Conservation (phyloP, 2,888 invertebrate species). For the Blera fallax region DNA sequence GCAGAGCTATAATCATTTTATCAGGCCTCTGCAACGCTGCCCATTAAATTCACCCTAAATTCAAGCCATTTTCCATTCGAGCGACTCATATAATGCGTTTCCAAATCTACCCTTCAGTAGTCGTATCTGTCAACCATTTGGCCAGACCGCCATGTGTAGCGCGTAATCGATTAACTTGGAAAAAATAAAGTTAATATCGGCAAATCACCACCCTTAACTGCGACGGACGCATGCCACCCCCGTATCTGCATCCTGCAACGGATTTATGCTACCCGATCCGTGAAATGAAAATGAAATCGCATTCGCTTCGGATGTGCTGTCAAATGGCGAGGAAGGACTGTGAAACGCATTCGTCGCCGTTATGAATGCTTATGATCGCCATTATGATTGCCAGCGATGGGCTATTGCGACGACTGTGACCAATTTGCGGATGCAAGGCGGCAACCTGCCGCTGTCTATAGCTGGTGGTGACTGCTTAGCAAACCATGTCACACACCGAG, state of each 20-base stretch:
- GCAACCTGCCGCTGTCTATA: conserved; percentile 20
- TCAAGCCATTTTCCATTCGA: conserved; percentile 29
- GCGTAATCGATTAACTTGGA: conserved; percentile 67
- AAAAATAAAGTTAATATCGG: conserved; percentile 45
- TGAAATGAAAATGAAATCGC: conserved; percentile 72
- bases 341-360: conserved; percentile 62
- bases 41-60: conserved; percentile 27
- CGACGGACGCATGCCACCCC: not conserved
- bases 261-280: conserved; percentile 67
- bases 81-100: conserved; percentile 25
- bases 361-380: conserved; percentile 64
- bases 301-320: conserved; percentile 66
- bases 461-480: conserved; percentile 47
- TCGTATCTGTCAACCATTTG: conserved; percentile 2
- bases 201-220: conserved; percentile 30
- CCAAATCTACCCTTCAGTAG: not conserved
- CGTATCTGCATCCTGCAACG: conserved; percentile 48
- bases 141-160: conserved; percentile 29
- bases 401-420: conserved; percentile 39
- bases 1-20: not conserved
- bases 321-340: conserved; percentile 60
- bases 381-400: conserved; percentile 56
- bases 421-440: conserved; percentile 51
- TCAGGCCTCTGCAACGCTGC: conserved; percentile 7
- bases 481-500: conserved; percentile 65